Evolutionary conservation across 2,113 vertebrate genomes (phyloP).

Genomic region (Coregonus clupeaformis): DNA sequence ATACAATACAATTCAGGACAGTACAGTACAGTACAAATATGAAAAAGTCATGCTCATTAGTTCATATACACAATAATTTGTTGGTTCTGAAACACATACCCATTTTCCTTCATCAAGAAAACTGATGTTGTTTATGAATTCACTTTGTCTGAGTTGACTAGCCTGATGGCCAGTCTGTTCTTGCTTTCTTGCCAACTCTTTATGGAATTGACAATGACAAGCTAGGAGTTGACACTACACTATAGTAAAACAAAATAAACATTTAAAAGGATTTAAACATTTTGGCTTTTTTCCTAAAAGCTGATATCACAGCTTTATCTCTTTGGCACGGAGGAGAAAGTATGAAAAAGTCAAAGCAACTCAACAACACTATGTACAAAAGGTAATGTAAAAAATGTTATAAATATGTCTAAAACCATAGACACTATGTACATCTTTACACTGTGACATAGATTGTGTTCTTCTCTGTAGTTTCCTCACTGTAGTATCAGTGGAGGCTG

Average conservation of each 20-base stretch:
- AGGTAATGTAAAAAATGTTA: conserved; percentile 87
- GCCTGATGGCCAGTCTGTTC: too few relatives aligned
- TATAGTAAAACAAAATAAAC: background rate
- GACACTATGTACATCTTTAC: conserved; percentile 74
- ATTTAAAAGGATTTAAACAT: conserved; percentile 37
- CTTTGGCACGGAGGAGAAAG: conserved; percentile 79
- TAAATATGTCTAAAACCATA: conserved; percentile 80
- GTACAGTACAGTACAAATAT: conserved; percentile 42
- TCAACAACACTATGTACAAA: conserved; percentile 93
- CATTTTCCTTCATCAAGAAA: conserved; percentile 49
- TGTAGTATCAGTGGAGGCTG: too few relatives aligned
- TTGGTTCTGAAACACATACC: conserved; percentile 34
- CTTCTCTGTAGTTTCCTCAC: conserved; percentile 11
- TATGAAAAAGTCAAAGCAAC: conserved; percentile 71
- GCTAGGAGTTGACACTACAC: conserved; percentile 27
- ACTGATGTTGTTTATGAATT: conserved; percentile 51
- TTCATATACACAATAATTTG: conserved; percentile 44
- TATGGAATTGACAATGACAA: too few relatives aligned
- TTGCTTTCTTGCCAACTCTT: too few relatives aligned
- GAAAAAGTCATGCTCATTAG: conserved; percentile 43
- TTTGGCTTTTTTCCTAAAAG: conserved; percentile 20
- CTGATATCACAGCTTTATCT: conserved; percentile 59
- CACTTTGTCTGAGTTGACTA: conserved; percentile 33
- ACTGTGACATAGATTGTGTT: conserved; percentile 44
- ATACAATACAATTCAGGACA: too few relatives aligned